Base-by-base conservation (phyloP, 2,113 vertebrate species). In the Herpailurus yagouaroundi region DNA sequence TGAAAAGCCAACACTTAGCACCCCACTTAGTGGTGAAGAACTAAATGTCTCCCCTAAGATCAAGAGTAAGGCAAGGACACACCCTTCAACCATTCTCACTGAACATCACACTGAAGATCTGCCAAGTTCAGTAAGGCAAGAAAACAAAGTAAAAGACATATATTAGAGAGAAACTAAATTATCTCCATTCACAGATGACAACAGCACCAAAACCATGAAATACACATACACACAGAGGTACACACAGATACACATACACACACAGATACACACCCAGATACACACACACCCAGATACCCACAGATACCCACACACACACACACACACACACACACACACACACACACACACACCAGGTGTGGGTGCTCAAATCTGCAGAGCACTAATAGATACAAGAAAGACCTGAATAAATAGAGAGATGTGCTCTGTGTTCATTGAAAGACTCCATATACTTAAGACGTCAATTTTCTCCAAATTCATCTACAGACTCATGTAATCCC, bases 51-150 rank as follows among this genome's bases (percentile, higher is more conserved):
- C 38, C n/a, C 38, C 50, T 5, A 19, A 19, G 41, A 9, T 14
- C 31, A 7, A 16, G 41, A 64, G 45, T 12, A 12, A n/a, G 55
- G 31, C 88, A 27, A 27, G 41, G 33, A 16, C 21, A 4, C 4
- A 23, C 5, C 1, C 36, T 8, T 16, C 13, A 7, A 7, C 55
- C 38, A 12, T 18, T 48, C 13, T 36, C 38, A 10, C 1, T 11
- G 21, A 25, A 27, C 38, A 25, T 7, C 1, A 23, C 16, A 3
- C 69, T 14, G 69, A 45, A 33, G 38, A 16, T 2, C 13, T 10
- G 12, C 88, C 73, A 19, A 6, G 57, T 12, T 41, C 71, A 33
- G 3, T 45, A 15, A 41, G 69, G 25, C 60, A 29, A 23, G 25
- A 68, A 80, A 38, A 14, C 45, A 19, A 38, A 45, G 45, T 45